These are phyloP conservation scores for Trididemnum nubilum DNA, from an alignment of 23 tunicate genomes.

Conservation along the genomic window DNA sequence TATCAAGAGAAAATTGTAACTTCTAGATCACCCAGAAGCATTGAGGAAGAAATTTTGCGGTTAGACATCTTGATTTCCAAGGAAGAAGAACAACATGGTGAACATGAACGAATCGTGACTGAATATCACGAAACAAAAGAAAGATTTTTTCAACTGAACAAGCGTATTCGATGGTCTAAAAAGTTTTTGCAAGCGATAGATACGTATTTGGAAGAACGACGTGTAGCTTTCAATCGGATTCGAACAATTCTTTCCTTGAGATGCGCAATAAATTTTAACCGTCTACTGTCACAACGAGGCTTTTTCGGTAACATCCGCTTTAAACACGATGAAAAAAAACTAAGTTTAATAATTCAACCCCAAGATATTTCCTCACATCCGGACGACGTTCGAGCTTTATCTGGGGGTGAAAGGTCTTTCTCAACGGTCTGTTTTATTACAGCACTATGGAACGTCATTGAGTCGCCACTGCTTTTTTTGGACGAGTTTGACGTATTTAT, in stretches of 20 bases:
- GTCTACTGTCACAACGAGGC: conserved; percentile 71
- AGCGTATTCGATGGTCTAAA: conserved; percentile 59
- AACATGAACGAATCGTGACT: conserved; percentile 64
- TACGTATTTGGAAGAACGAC: conserved; percentile 47
- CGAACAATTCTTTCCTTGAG: conserved; percentile 48
- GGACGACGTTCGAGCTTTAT: conserved; percentile 66
- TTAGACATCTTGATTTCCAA: conserved; percentile 46
- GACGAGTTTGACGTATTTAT: conserved; percentile 97
- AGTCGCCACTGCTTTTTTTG: conserved; percentile 81
- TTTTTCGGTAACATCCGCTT: conserved; percentile 73
- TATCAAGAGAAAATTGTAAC: conserved; percentile 54
- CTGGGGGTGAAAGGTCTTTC: conserved; percentile 96
- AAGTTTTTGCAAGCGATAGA: conserved; percentile 29
- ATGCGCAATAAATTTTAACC: conserved; percentile 64
- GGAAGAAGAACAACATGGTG: conserved; percentile 77
- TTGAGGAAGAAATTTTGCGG: conserved; percentile 78
- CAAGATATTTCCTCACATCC: conserved; percentile 57
- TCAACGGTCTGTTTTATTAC: conserved; percentile 86
- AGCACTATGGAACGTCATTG: conserved; percentile 81
- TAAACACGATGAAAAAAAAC: conserved; percentile 52
- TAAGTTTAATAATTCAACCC: conserved; percentile 61
- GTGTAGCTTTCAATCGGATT: conserved; percentile 46
- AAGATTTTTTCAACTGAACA: conserved; percentile 38
- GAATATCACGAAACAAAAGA: conserved; percentile 81
- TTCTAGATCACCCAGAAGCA: conserved; percentile 59